Base-by-base conservation (phyloP, 2,888 invertebrate species). In the Rugalucina vietnamica region DNA sequence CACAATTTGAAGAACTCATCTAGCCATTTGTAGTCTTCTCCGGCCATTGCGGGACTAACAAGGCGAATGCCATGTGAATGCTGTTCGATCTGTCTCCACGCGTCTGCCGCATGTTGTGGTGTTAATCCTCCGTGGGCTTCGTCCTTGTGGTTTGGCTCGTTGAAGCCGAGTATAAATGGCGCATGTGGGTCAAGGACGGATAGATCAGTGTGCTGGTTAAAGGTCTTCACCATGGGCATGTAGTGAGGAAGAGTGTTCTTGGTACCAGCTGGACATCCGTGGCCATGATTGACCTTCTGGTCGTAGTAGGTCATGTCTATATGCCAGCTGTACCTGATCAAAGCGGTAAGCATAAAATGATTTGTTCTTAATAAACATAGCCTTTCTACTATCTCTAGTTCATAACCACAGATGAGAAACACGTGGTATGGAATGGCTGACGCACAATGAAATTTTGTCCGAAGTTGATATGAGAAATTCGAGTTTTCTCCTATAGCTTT, bases 81-180 rank as follows among this genome's bases (percentile, higher is more conserved):
- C 0, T 37, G 27, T 72, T 85, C 82, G 54, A 85, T 71, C 43
- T 57, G 49, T 12, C 54, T 54, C 80, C 85, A 82, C 8, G 29
- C 39, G 8, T 39, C 50, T 27, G 82, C 85, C 21, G 78, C 85
- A 49, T 82, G 75, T 50, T 70, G 60, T 32, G 85, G 82, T 0
- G 82, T 71, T n/a, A n/a, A n/a, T n/a, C n/a, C n/a, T 70, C 80
- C 49, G 54, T 85, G 75, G 1, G 85, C 71, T 34, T 85, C 80
- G 29, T 60, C 65, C 1, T 34, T 5, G 0, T 24, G 29, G 34
- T 85, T 81, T 24, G 85, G 82, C 49, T 85, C 82, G 39, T 85
- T 85, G 34, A 77, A 85, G 8, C 79, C 85, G 2, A 85, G 74
- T 18, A 85, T 37, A 36, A 49, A 80, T 27, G 76, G 50, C n/a